Evolutionary conservation across 2,113 vertebrate genomes (phyloP).

Genomic region (Myrmophylax atrothorax): DNA sequence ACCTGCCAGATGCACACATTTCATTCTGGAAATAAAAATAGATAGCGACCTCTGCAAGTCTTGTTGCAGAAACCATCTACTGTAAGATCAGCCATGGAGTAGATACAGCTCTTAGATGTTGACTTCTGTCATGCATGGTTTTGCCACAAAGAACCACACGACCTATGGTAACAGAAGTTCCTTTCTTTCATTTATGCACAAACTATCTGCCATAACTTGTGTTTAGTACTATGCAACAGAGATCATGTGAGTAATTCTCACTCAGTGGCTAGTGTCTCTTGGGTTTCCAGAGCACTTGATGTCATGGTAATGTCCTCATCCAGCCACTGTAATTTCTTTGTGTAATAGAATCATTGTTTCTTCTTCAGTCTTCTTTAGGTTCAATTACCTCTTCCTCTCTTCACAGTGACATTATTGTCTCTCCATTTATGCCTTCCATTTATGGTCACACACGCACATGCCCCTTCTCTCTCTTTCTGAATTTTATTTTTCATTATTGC

Average conservation of each 20-base stretch:
- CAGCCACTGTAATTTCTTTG: not conserved
- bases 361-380: not conserved
- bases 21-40: not conserved
- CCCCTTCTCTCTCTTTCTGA: accelerated
- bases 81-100: not conserved
- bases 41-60: not conserved
- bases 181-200: not conserved
- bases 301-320: not conserved
- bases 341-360: not conserved
- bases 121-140: not conserved
- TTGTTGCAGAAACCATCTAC: not conserved
- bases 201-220: not conserved
- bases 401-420: not conserved
- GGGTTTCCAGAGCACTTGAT: not conserved
- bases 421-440: not conserved
- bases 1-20: not conserved
- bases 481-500: not conserved
- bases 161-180: not conserved
- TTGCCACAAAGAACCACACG: not conserved
- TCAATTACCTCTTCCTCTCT: not conserved
- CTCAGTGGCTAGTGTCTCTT: not conserved
- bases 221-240: not conserved
- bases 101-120: not conserved
- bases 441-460: not conserved
- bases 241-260: not conserved